phyloP scores from a whole-genome alignment of 2,888 invertebrate species.

The Netelia inedita region DNA sequence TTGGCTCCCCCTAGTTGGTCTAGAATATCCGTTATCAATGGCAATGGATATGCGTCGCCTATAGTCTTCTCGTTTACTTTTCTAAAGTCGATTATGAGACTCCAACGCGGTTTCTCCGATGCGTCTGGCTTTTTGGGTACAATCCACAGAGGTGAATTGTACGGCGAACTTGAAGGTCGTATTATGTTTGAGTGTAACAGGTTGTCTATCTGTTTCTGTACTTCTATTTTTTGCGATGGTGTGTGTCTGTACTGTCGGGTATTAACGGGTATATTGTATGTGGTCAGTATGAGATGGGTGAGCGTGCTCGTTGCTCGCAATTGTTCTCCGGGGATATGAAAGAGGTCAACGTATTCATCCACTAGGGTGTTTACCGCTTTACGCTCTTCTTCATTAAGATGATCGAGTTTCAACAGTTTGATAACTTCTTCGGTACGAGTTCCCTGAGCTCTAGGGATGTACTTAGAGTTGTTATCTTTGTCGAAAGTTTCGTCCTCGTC shows the following conservation, averaged over 20 bases:
- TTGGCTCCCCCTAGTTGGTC: too few species aligned
- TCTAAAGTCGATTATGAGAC: conserved; percentile 11
- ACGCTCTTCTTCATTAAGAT: conserved; percentile 17
- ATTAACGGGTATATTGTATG: conserved; percentile 19
- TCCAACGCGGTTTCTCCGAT: background rate
- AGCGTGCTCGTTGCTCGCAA: background rate
- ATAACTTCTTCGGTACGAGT: conserved; percentile 9
- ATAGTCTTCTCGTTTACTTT: background rate
- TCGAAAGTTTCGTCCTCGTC: conserved; percentile 3
- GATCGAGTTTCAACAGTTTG: background rate
- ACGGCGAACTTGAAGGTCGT: conserved; percentile 20
- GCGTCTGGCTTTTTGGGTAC: background rate
- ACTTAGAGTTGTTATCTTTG: background rate
- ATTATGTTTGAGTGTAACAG: background rate
- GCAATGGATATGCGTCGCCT: too few species aligned
- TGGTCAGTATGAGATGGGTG: conserved; percentile 15
- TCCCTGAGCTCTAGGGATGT: background rate
- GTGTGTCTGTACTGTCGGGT: conserved; percentile 38
- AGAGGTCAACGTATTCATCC: conserved; percentile 27
- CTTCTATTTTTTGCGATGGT: background rate
- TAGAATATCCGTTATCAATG: too few species aligned
- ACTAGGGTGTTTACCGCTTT: conserved; percentile 11
- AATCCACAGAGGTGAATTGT: background rate
- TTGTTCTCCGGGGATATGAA: conserved; percentile 20
- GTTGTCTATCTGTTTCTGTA: conserved; percentile 10